Evolutionary conservation across 1,140 invertebrate species (phyloP), one percentile per base, ranked within the genome.

Genomic region (Drosophila pseudoananassae): DNA sequence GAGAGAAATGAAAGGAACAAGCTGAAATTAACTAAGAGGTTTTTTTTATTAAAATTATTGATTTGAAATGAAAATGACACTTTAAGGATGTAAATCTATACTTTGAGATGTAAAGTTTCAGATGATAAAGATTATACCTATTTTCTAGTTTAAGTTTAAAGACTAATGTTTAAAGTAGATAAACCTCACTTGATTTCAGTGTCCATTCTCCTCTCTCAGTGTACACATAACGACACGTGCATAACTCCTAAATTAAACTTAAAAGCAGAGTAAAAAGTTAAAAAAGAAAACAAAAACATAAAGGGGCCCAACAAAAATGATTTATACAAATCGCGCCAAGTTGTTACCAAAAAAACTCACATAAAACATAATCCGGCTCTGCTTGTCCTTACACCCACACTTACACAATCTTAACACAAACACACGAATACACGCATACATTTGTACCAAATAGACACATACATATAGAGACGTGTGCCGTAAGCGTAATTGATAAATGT

Each of bases 401-500:
- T 27, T 27, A 27, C 25, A 27, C 25, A 27, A 27, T 27, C 6
- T 7, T 6, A 27, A 27, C 27, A 23, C 12, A 3, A 12, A 20
- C 10, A 20, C 10, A 57, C 43, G 46, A 31, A 8, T 4, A 23
- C 0, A 53, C 25, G 10, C 17, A 45, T 10, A 31, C 43, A n/a
- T 15, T 20, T 15, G 33, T 29, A 63, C 36, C 33, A 66, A 53
- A 15, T 20, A 29, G 1, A 15, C 45, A 49, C 15, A 38, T 45
- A 69, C 36, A 78, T 40, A 65, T 20, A 76, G 61, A 56, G 54
- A 50, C 33, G 54, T 51, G 46, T 75, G 71, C 59, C 46, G 70
- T 74, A 52, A 65, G 71, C 71, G 71, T 76, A 69, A 69, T 69
- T 69, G 66, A 69, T 69, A 76, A 76, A 76, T 75, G 71, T 85